Evolutionary conservation across 2,888 invertebrate species (phyloP).

Genomic region (Acleris laterana): DNA sequence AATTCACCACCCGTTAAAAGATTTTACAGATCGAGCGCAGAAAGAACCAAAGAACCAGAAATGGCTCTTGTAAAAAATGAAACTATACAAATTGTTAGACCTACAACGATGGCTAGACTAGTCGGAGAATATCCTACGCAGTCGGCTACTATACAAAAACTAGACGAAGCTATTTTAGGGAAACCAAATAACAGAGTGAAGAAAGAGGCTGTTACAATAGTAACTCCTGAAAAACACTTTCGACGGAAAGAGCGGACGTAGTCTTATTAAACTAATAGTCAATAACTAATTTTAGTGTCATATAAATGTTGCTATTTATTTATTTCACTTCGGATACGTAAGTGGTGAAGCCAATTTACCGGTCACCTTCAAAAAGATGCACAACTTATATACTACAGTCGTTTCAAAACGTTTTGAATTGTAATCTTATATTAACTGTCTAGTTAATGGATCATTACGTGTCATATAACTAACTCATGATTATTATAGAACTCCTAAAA

Average conservation of each 20-base stretch:
- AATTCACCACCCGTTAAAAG: slow-evolving; percentile 61
- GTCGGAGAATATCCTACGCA: slow-evolving; percentile 65
- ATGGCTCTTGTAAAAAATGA: slow-evolving; percentile 69
- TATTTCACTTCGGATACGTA: slow-evolving; percentile 51
- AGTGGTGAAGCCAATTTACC: slow-evolving; percentile 39
- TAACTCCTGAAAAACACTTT: slow-evolving; percentile 51
- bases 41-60: slow-evolving; percentile 58
- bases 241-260: slow-evolving; percentile 59
- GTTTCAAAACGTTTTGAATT: too few relatives aligned
- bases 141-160: slow-evolving; percentile 62
- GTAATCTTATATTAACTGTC: too few relatives aligned
- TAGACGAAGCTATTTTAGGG: slow-evolving; percentile 74
- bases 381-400: slow-evolving; percentile 3
- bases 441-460: too few relatives aligned
- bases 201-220: slow-evolving; percentile 50
- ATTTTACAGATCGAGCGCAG: slow-evolving; percentile 74
- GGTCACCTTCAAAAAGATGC: slow-evolving; percentile 32
- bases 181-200: slow-evolving; percentile 55
- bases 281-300: slow-evolving; percentile 76
- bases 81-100: slow-evolving; percentile 71
- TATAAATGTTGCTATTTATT: slow-evolving; percentile 68
- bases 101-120: slow-evolving; percentile 60
- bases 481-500: too few relatives aligned
- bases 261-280: slow-evolving; percentile 64
- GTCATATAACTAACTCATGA: too few relatives aligned